Percentiles rank a stretch among this genome's conserved stretches.
phyloP scores from a whole-genome alignment of 2,113 vertebrate genomes.

The Tautogolabrus adspersus region DNA sequence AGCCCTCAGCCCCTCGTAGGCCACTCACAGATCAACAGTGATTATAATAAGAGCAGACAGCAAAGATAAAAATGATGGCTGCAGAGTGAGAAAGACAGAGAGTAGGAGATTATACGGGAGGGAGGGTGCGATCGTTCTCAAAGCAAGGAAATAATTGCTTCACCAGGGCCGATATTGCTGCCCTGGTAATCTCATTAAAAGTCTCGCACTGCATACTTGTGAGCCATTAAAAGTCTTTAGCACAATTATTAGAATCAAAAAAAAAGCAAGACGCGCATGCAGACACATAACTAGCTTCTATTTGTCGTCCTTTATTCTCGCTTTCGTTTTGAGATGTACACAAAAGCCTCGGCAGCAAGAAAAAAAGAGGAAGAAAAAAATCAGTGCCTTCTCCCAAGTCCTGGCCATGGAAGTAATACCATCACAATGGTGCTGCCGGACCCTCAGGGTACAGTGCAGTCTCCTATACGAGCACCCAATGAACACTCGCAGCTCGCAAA shows the following conservation, averaged over 20 bases:
- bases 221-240: conserved; percentile 77
- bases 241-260: conserved; percentile 73
- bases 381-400: conserved; percentile 63
- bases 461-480: conserved; percentile 67
- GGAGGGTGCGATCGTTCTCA: conserved; percentile 64
- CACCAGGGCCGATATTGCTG: conserved; percentile 65
- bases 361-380: conserved; percentile 29
- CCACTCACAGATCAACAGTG: conserved; percentile 77
- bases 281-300: conserved; percentile 25
- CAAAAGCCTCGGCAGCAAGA: conserved; percentile 54
- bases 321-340: conserved; percentile 43
- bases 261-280: conserved; percentile 21
- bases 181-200: conserved; percentile 82
- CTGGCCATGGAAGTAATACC: conserved; percentile 81
- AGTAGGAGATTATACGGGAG: conserved; percentile 69
- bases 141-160: conserved; percentile 78
- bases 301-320: conserved; percentile 57
- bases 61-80: conserved; percentile 72
- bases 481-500: conserved; percentile 67
- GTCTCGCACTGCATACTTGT: conserved; percentile 76
- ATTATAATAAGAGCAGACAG: conserved; percentile 77
- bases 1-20: conserved; percentile 73
- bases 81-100: conserved; percentile 66
- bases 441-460: conserved; percentile 67
- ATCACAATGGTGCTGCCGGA: conserved; percentile 74